Base-by-base conservation (phyloP, 2,888 invertebrate species). In the Drepana falcataria region DNA sequence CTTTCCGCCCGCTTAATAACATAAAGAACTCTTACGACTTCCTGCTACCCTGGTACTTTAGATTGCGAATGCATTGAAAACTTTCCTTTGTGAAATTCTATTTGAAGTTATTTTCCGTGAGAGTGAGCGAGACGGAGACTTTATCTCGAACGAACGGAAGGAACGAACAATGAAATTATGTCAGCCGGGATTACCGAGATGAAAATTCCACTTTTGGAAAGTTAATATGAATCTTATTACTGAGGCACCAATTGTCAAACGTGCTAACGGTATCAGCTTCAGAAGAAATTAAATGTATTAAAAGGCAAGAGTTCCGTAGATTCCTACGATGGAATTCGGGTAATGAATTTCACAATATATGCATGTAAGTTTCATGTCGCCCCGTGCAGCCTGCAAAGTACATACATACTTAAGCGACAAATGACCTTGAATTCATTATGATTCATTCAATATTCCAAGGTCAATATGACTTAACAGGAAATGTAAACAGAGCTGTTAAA, bases 21-120 rank as follows among this genome's bases (percentile, higher is more conserved):
- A 40, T 49, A 58, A 53, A 51, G 48, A 53, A 35, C 62, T 65
- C 56, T 57, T 59, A 34, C 40, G 49, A 2, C 47, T 48, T 65
- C 61, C 56, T 67, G 64, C 51, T 57, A 9, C 47, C 67, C 63
- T 68, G 53, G 68, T 67, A 68, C 59, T 59, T 63, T 59, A 59
- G 52, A 57, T 56, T 52, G 57, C 55, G 57, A 64, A 57, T 51
- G 52, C 53, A 59, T 58, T 54, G 54, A 55, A 9, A 51, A 35
- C 9, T 41, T 48, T 51, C 49, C 44, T 9, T 44, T 51, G 34
- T 33, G 51, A 3, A 21, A 33, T 48, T 9, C 33, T 49, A 35
- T 49, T 49, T 49, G 37, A 37, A 37, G 9, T 40, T 41, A 33
- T 21, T 2, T 49, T 40, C 33, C 21, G 49, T 5, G 4, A 3